Evolutionary conservation across 2,888 invertebrate species (phyloP), one percentile per base, ranked within the genome.

Genomic region (Notodromas monacha): DNA sequence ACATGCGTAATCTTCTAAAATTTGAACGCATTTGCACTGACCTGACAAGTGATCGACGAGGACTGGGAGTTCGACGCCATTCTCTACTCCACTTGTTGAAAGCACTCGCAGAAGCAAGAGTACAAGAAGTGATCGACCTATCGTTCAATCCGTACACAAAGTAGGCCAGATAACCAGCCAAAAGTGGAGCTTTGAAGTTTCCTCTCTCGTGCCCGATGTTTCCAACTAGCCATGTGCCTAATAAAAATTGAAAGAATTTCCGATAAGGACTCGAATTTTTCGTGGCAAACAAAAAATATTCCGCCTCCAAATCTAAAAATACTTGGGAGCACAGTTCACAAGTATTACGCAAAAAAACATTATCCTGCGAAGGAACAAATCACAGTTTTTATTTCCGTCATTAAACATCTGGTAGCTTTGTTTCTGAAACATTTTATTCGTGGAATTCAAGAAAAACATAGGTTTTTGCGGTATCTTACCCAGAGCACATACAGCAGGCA

Each of bases 181-280:
- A 31, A 1, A 77, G 44, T 0, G 73, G 60, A 44, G 63, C 58
- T 54, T 63, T 63, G 16, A 74, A 53, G 0, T 57, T 50, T 2
- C 79, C 79, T 40, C 59, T 54, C 44, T 81, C 69, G 2, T 67
- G 58, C 0, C 84, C 84, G 36, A 84, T 67, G 43, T 84, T 86
- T 14, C 81, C 81, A 5, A 81, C 73, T 1, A 66, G 56, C 67
- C 77, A 73, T 0, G 79, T 70, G 40, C 81, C 86, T 77, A 45
- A 12, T n/a, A n/a, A n/a, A n/a, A n/a, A n/a, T n/a, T n/a, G n/a
- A n/a, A n/a, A n/a, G n/a, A n/a, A n/a, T n/a, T n/a, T n/a, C n/a
- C n/a, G n/a, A n/a, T n/a, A n/a, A n/a, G n/a, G n/a, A n/a, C n/a
- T n/a, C n/a, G n/a, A n/a, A n/a, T n/a, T n/a, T n/a, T n/a, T n/a